These are phyloP conservation scores for Pelusios castaneus DNA, from an alignment of 2,113 vertebrate species.

Conservation along the genomic window DNA sequence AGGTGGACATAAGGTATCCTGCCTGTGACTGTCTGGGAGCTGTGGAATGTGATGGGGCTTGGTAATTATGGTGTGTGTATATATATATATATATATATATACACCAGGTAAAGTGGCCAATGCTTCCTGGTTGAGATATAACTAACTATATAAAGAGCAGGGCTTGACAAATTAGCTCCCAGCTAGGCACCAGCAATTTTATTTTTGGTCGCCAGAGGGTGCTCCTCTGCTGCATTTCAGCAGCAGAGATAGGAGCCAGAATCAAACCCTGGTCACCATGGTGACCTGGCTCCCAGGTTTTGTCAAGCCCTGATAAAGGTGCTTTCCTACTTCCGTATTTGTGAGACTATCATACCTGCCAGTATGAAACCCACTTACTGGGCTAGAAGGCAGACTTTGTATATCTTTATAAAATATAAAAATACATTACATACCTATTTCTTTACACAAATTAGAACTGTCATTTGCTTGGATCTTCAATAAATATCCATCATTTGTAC, in stretches of 20 bases:
- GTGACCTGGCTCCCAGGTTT: too few relatives aligned
- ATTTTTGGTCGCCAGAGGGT: too few relatives aligned
- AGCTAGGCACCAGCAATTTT: too few relatives aligned
- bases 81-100: too few relatives aligned
- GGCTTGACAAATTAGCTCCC: too few relatives aligned
- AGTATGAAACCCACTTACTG: constrained; percentile 26
- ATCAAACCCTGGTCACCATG: too few relatives aligned
- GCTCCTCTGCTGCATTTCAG: too few relatives aligned
- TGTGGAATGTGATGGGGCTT: neutral
- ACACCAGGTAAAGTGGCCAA: neutral
- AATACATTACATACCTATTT: neutral
- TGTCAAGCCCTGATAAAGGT: too few relatives aligned
- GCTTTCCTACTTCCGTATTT: neutral
- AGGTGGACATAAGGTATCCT: neutral
- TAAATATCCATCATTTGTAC: constrained; percentile 89
- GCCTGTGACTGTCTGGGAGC: neutral
- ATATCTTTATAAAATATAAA: neutral
- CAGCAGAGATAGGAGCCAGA: too few relatives aligned
- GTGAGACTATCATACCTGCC: neutral
- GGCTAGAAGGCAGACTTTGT: constrained; percentile 35
- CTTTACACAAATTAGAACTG: constrained; percentile 76
- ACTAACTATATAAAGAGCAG: neutral
- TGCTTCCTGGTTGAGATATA: neutral
- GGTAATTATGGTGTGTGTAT: neutral
- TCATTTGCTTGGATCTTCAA: constrained; percentile 96